Conservation (phyloP, 2,797 vertebrate species). For the Phylloscopus collybita region DNA sequence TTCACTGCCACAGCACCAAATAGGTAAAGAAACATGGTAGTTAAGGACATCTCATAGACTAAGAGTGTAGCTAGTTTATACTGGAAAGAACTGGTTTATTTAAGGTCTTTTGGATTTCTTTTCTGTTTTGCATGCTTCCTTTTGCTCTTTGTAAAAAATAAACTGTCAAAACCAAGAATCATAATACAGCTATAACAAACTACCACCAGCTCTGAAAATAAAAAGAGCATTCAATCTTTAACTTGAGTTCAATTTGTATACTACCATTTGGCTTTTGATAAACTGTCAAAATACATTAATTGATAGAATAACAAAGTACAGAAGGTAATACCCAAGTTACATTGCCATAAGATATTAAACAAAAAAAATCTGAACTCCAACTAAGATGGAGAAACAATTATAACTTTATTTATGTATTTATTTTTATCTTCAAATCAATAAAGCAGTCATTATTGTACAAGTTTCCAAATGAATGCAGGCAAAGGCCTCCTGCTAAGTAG, state of each 20-base stretch:
- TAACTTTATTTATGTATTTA: not conserved
- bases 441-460: not conserved
- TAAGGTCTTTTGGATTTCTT: not conserved
- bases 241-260: not conserved
- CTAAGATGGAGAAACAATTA: not conserved
- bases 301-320: not conserved
- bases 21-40: not conserved
- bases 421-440: not conserved
- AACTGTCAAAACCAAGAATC: not conserved
- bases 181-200: not conserved
- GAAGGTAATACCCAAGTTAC: not conserved
- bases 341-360: not conserved
- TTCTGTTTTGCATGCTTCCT: not conserved
- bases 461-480: not conserved
- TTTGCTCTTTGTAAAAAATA: not conserved
- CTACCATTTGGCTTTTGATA: not conserved
- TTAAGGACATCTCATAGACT: not conserved
- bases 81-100: not conserved
- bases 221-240: not conserved
- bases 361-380: not conserved
- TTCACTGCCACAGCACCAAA: not conserved
- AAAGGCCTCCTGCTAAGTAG: not conserved
- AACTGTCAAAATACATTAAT: not conserved
- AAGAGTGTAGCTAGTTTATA: not conserved
- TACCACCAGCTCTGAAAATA: not conserved